Evolutionary conservation across 2,113 vertebrate species (phyloP).

Genomic region (Syngnathus typhle): DNA sequence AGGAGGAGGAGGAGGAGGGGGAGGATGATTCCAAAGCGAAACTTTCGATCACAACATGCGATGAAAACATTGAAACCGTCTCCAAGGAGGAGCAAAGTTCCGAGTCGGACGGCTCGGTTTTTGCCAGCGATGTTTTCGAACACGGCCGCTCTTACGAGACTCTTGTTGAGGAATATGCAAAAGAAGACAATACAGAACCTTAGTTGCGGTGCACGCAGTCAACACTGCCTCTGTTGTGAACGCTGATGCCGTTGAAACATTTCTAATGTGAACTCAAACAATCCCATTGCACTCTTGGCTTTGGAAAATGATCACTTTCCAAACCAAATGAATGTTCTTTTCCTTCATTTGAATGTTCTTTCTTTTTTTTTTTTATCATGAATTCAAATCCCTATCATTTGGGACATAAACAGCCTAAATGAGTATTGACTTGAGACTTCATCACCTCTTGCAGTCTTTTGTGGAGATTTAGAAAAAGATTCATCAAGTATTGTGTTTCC

Average conservation of each 20-base stretch:
- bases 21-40: conserved; percentile 74
- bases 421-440: background rate
- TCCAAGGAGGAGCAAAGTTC: conserved; percentile 73
- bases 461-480: conserved; percentile 27
- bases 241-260: conserved; percentile 14
- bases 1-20: conserved; percentile 49
- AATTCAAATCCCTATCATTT: conserved; percentile 7
- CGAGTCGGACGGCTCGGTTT: conserved; percentile 80
- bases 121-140: conserved; percentile 79
- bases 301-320: conserved; percentile 13
- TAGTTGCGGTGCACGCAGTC: conserved; percentile 32
- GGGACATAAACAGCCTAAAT: background rate
- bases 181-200: conserved; percentile 74
- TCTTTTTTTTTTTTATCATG: background rate
- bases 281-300: conserved; percentile 17
- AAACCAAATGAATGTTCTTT: conserved; percentile 12
- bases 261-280: conserved; percentile 25
- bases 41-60: conserved; percentile 76
- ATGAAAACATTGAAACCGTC: conserved; percentile 77
- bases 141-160: conserved; percentile 84
- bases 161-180: conserved; percentile 85
- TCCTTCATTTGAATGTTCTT: background rate
- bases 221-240: conserved; percentile 2
- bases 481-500: background rate
- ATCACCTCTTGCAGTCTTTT: conserved; percentile 30